phyloP scores from a whole-genome alignment of 1,140 invertebrate species.

The Trialeurodes vaporariorum region DNA sequence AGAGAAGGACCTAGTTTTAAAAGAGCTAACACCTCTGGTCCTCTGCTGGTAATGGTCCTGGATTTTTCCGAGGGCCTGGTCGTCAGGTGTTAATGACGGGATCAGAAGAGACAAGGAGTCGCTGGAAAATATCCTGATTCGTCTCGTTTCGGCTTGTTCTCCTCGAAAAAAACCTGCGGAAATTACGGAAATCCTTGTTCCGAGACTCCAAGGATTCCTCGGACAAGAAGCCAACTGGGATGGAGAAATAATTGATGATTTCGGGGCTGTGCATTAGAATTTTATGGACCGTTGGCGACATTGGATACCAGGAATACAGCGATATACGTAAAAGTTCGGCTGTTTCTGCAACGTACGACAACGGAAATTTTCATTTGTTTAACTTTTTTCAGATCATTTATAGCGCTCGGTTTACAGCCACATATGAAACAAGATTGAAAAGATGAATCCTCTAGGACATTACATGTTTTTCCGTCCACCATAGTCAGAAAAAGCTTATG shows the following conservation, averaged over 20 bases:
- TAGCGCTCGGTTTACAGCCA: conserved; percentile 14
- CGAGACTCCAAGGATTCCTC: conserved; percentile 25
- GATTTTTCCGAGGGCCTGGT: not conserved
- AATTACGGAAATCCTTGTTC: conserved; percentile 22
- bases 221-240: conserved; percentile 23
- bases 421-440: conserved; percentile 18
- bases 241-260: conserved; percentile 22
- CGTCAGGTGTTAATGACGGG: conserved; percentile 7
- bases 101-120: conserved; percentile 9
- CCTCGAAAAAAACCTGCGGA: conserved; percentile 18
- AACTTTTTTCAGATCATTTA: conserved; percentile 16
- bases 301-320: conserved; percentile 28
- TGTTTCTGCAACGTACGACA: conserved; percentile 23
- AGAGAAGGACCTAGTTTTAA: no score
- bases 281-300: conserved; percentile 28
- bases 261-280: conserved; percentile 28
- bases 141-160: conserved; percentile 15
- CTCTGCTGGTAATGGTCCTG: no score
- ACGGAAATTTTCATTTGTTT: no score
- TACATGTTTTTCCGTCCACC: conserved; percentile 20
- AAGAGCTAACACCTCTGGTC: no score
- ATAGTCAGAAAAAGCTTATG: conserved; percentile 17
- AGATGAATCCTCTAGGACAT: conserved; percentile 14
- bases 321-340: conserved; percentile 21
- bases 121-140: conserved; percentile 7